phyloP scores from a whole-genome alignment of 2,113 vertebrate species.

The Sporophila hypoxantha region DNA sequence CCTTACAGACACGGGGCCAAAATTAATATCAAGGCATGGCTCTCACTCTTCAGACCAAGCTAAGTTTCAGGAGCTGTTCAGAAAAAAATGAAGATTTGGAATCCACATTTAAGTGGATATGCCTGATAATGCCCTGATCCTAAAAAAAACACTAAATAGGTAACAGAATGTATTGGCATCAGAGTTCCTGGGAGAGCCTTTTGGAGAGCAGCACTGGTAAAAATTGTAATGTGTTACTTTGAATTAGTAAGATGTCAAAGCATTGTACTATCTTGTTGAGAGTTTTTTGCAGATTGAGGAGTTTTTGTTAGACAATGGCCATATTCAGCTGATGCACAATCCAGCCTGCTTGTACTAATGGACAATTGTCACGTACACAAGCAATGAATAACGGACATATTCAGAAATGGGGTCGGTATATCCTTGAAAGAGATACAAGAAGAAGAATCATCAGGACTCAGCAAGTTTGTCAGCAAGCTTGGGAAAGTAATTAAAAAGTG shows the following conservation, averaged over 20 bases:
- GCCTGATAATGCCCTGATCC: background rate
- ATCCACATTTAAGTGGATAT: background rate
- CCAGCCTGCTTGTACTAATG: too few relatives aligned
- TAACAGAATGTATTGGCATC: background rate
- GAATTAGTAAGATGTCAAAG: background rate
- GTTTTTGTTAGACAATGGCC: too few relatives aligned
- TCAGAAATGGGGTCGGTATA: too few relatives aligned
- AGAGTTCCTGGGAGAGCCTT: background rate
- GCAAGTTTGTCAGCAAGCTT: too few relatives aligned
- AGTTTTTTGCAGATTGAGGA: too few relatives aligned
- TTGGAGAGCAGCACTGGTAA: background rate
- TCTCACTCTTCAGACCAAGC: background rate
- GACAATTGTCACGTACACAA: too few relatives aligned
- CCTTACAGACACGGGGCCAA: background rate
- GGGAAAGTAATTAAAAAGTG: too few relatives aligned
- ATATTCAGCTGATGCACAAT: too few relatives aligned
- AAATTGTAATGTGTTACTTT: background rate
- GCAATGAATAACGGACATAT: too few relatives aligned
- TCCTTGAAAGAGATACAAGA: too few relatives aligned
- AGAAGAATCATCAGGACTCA: too few relatives aligned
- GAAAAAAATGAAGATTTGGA: background rate
- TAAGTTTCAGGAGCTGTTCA: background rate
- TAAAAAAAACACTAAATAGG: background rate
- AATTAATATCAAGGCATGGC: background rate
- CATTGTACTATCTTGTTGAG: background rate